These are phyloP conservation scores for Pterostichus niger DNA, from an alignment of 2,888 invertebrate genomes.

Conservation along the genomic window DNA sequence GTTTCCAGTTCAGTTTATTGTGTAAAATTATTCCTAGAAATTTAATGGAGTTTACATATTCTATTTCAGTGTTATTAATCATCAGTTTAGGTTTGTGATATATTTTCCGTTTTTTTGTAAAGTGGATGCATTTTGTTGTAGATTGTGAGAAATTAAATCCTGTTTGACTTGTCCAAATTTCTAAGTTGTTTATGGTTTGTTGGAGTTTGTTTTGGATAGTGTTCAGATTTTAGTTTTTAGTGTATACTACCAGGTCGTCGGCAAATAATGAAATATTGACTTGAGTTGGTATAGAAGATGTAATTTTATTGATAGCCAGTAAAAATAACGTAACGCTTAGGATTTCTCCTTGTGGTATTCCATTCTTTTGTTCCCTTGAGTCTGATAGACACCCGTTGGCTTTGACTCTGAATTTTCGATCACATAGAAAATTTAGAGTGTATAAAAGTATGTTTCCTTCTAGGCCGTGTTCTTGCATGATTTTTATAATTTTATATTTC, in stretches of 20 bases:
- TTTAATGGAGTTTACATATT: conserved; percentile 2
- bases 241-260: conserved; percentile 18
- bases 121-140: conserved; percentile 15
- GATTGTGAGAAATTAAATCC: conserved; percentile 6
- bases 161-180: not conserved
- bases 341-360: too few species aligned
- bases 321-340: conserved; percentile 33
- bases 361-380: too few species aligned
- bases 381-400: too few species aligned
- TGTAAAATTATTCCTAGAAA: too few species aligned
- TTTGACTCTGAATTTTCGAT: too few species aligned
- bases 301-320: conserved; percentile 29
- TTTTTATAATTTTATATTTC: conserved; percentile 1
- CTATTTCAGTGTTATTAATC: not conserved
- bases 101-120: not conserved
- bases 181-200: conserved; percentile 16
- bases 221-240: not conserved
- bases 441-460: conserved; percentile 15
- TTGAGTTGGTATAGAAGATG: not conserved
- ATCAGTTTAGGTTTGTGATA: not conserved
- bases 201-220: not conserved
- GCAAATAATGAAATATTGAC: conserved; percentile 9
- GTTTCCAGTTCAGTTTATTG: not conserved
- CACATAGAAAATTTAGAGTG: not conserved
- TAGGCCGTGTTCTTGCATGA: conserved; percentile 29